Percentiles rank a stretch among this genome's conserved stretches.
These are phyloP conservation scores for Emydocephalus ijimae DNA, from an alignment of 2,113 vertebrate species.

Conservation along the genomic window DNA sequence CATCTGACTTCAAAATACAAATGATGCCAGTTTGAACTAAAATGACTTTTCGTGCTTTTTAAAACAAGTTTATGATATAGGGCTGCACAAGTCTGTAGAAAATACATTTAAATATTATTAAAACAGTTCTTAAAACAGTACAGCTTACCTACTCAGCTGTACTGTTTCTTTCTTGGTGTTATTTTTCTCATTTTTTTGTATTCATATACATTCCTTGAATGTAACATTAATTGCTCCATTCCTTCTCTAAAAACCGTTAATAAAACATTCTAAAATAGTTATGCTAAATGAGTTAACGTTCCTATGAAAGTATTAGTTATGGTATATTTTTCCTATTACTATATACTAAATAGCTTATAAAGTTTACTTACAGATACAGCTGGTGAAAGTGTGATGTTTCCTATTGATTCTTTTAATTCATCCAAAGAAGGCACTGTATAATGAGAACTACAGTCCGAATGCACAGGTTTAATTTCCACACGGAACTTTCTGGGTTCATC, in stretches of 20 bases:
- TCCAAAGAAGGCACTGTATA: slow-evolving; percentile 87
- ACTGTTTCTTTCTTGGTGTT: neutral
- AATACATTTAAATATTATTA: neutral
- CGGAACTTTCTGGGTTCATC: slow-evolving; percentile 92
- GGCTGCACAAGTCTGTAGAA: neutral
- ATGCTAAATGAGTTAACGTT: neutral
- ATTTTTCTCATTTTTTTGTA: neutral
- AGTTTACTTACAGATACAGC: slow-evolving; percentile 80
- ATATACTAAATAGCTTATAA: neutral
- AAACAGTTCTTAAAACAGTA: neutral
- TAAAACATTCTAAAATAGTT: neutral
- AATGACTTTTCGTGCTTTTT: neutral
- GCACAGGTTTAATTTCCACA: slow-evolving; percentile 93
- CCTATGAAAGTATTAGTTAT: neutral
- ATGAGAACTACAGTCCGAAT: slow-evolving; percentile 83
- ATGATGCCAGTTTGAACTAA: neutral
- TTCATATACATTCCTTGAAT: neutral
- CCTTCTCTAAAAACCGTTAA: neutral
- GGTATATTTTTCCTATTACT: neutral
- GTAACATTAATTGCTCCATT: neutral
- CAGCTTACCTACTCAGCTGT: neutral
- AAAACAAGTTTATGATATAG: neutral
- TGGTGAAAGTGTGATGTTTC: slow-evolving; percentile 91
- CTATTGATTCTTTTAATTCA: slow-evolving; percentile 93
- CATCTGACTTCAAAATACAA: neutral